Conservation (phyloP, 2,797 vertebrate species). For the Trichosurus vulpecula region DNA sequence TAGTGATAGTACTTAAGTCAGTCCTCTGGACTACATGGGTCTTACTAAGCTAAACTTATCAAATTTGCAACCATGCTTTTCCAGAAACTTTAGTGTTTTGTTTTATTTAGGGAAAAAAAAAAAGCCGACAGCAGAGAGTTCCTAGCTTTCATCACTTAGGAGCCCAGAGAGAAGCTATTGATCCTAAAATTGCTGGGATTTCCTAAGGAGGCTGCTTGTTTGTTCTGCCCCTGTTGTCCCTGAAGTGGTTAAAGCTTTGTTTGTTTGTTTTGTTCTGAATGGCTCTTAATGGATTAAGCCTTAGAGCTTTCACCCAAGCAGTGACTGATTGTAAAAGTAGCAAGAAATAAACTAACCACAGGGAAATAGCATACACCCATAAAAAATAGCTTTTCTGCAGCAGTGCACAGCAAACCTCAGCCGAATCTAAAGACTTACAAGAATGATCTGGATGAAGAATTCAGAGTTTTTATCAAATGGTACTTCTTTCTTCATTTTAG, state of each 20-base stretch:
- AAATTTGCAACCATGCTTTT: conserved; percentile 80
- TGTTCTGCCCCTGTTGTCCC: conserved; percentile 85
- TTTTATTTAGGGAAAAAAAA: conserved; percentile 62
- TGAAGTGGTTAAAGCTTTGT: conserved; percentile 90
- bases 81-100: conserved; percentile 74
- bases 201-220: conserved; percentile 85
- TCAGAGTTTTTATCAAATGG: neutral
- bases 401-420: neutral
- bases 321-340: conserved; percentile 86
- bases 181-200: conserved; percentile 88
- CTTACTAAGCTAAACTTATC: conserved; percentile 82
- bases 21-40: conserved; percentile 74
- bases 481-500: neutral
- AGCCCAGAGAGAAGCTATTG: conserved; percentile 84
- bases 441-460: neutral
- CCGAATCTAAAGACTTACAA: neutral
- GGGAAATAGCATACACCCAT: conserved; percentile 23
- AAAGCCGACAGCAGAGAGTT: conserved; percentile 83
- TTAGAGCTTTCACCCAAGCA: conserved; percentile 86
- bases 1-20: conserved; percentile 78
- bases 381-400: neutral
- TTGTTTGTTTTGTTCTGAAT: conserved; percentile 91
- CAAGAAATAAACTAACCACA: conserved; percentile 81
- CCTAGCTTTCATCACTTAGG: conserved; percentile 86
- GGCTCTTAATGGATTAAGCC: conserved; percentile 90